phyloP scores from a whole-genome alignment of 2,888 invertebrate genomes.

The Elysia crispata region DNA sequence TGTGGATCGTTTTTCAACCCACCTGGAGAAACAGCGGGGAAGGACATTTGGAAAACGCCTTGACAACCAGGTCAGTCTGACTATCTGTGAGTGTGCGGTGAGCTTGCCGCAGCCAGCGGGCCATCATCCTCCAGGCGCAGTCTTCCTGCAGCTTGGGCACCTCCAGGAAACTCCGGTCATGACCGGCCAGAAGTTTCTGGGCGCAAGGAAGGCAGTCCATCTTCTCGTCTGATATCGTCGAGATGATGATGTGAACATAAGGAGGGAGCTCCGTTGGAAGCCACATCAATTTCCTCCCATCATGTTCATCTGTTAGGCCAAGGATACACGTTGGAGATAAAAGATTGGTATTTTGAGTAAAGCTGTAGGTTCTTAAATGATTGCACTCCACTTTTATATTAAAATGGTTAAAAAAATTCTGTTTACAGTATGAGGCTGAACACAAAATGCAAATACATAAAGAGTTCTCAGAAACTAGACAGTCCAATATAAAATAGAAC shows the following conservation, averaged over 20 bases:
- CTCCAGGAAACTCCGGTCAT: conserved; percentile 62
- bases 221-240: conserved; percentile 68
- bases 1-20: no score
- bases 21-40: conserved; percentile 68
- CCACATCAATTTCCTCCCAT: conserved; percentile 85
- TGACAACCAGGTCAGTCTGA: conserved; percentile 84
- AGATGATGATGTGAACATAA: conserved; percentile 85
- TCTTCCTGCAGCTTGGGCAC: conserved; percentile 62
- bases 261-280: conserved; percentile 86
- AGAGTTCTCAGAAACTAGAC: no score
- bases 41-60: conserved; percentile 78
- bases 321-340: no score
- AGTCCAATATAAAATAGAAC: no score
- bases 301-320: conserved; percentile 75
- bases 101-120: conserved; percentile 61
- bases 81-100: conserved; percentile 77
- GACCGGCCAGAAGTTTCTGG: conserved; percentile 56
- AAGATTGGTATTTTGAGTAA: no score
- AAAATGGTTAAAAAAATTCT: no score
- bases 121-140: conserved; percentile 65
- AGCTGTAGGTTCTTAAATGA: no score
- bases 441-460: no score
- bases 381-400: no score
- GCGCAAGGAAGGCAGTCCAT: conserved; percentile 61
- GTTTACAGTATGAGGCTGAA: no score